Percentiles rank a stretch among this genome's conserved stretches.
These are phyloP conservation scores for Amazona vittata DNA, from an alignment of 2,113 vertebrate genomes.

Conservation along the genomic window DNA sequence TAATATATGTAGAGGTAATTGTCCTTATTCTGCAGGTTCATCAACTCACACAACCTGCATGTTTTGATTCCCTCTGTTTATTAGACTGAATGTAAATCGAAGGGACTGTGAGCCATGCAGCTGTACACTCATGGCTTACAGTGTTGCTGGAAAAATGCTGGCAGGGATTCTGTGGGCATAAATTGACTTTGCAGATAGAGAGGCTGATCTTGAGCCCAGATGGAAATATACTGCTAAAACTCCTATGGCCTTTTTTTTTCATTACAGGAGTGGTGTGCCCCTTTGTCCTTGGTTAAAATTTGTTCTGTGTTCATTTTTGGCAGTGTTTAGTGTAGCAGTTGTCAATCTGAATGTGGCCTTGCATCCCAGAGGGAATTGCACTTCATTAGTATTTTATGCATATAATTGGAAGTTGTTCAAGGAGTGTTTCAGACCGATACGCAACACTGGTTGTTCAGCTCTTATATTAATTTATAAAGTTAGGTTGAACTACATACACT, in stretches of 20 bases:
- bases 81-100: not conserved
- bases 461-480: not conserved
- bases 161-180: slow-evolving; percentile 1
- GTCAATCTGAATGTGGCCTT: slow-evolving; percentile 2
- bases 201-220: not conserved
- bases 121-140: not conserved
- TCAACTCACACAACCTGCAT: not conserved
- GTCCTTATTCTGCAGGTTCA: not conserved
- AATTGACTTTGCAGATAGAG: slow-evolving; percentile 13
- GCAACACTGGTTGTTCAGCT: not conserved
- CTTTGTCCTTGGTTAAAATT: slow-evolving; percentile 53
- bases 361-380: not conserved
- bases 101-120: not conserved
- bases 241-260: not conserved
- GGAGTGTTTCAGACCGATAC: not conserved
- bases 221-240: not conserved
- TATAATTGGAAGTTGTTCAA: not conserved
- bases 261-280: not conserved
- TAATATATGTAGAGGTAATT: not conserved
- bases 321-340: slow-evolving; percentile 5
- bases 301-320: slow-evolving; percentile 36
- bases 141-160: slow-evolving; percentile 8
- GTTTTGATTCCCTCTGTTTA: not conserved
- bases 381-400: slow-evolving; percentile 14
- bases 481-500: not conserved